phyloP scores from a whole-genome alignment of 2,797 vertebrate species.

The Phataginus tricuspis region DNA sequence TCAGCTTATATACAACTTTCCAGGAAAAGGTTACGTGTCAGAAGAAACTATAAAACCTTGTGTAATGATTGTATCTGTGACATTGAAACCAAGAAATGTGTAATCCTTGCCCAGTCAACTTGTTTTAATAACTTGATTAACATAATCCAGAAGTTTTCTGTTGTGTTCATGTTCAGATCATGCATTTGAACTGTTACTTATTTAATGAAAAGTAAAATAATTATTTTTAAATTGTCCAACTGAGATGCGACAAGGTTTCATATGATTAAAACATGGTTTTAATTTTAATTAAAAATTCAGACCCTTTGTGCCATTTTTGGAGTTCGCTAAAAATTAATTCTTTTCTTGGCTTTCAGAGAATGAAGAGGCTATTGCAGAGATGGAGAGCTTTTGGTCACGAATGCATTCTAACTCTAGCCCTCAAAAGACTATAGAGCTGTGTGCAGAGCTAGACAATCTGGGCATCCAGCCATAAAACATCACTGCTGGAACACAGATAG shows the following conservation, averaged over 20 bases:
- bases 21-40: slow-evolving; percentile 16
- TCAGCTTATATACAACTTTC: slow-evolving; percentile 20
- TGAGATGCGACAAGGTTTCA: background rate
- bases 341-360: slow-evolving; percentile 39
- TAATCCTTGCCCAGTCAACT: background rate
- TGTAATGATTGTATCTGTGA: background rate
- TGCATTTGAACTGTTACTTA: background rate
- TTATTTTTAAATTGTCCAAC: background rate
- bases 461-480: slow-evolving; percentile 84
- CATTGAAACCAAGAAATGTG: background rate
- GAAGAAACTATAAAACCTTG: background rate
- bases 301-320: slow-evolving; percentile 20
- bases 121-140: background rate
- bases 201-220: background rate
- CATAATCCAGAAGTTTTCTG: background rate
- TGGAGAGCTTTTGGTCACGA: slow-evolving; percentile 81
- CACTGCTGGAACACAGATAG: slow-evolving; percentile 82
- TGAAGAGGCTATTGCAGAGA: slow-evolving; percentile 71
- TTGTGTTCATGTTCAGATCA: background rate
- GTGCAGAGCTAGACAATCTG: slow-evolving; percentile 85
- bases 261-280: background rate
- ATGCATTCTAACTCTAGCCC: slow-evolving; percentile 82
- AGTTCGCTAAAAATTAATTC: slow-evolving; percentile 7
- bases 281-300: background rate
- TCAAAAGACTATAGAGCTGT: slow-evolving; percentile 84